Percentiles rank a stretch among this genome's conserved stretches.
These are phyloP conservation scores for Drosophila hawaiiensis DNA, from an alignment of 2,888 invertebrate genomes.

Conservation along the genomic window DNA sequence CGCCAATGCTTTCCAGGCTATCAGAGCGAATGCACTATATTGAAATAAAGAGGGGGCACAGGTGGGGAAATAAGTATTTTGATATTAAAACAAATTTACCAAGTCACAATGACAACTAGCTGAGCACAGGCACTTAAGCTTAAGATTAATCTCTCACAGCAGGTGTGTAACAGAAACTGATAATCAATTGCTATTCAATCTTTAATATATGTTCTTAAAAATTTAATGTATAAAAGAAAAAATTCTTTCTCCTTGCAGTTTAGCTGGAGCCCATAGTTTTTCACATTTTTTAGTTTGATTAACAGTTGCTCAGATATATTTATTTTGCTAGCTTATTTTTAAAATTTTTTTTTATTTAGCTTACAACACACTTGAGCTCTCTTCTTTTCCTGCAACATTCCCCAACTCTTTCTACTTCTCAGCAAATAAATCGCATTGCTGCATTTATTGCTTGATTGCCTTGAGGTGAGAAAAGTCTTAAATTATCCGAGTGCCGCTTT, in stretches of 20 bases:
- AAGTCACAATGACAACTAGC: neutral
- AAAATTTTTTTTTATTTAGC: no score
- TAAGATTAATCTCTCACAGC: neutral
- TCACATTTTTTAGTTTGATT: neutral
- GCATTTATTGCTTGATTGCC: neutral
- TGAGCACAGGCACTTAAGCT: neutral
- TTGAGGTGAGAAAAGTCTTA: neutral
- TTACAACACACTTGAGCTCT: neutral
- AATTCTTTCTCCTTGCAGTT: neutral
- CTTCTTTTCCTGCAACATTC: neutral
- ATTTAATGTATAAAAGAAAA: neutral
- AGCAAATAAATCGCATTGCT: neutral
- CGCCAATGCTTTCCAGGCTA: slow-evolving; percentile 89
- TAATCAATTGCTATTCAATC: neutral
- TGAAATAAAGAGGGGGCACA: neutral
- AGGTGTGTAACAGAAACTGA: neutral
- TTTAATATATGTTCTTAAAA: neutral
- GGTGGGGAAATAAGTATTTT: neutral
- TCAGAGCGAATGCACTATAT: slow-evolving; percentile 86
- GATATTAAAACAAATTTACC: neutral
- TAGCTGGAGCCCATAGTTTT: neutral
- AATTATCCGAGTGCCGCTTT: neutral
- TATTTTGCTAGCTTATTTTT: neutral
- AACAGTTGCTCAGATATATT: neutral
- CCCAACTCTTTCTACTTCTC: accelerated